Conservation (phyloP, 2,113 vertebrate species). For the Phyllostomus discolor region DNA sequence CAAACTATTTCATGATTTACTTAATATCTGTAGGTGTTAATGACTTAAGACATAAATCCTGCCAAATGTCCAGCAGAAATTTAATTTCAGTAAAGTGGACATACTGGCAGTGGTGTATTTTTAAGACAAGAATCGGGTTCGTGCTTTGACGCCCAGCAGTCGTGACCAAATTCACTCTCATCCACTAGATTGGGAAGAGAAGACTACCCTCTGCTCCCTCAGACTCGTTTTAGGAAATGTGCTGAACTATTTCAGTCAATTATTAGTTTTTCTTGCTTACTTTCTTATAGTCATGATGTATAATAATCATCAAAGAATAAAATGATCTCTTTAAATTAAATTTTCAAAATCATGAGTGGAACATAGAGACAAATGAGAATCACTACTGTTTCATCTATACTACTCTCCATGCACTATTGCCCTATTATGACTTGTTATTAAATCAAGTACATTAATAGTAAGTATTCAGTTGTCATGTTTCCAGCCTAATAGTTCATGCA, state of each 20-base stretch:
- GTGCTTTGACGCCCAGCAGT: too few species aligned
- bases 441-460: not conserved
- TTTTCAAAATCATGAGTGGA: not conserved
- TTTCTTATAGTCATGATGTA: not conserved
- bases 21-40: not conserved
- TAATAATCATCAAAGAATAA: not conserved
- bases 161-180: not conserved
- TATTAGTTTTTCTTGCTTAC: not conserved
- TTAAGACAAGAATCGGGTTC: not conserved
- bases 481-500: not conserved
- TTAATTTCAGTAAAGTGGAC: not conserved
- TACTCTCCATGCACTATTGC: fast-evolving
- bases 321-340: not conserved
- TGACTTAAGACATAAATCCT: not conserved
- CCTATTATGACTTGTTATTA: not conserved
- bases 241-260: too few species aligned
- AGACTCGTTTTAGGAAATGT: not conserved
- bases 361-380: not conserved
- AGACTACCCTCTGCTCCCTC: not conserved
- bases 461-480: not conserved
- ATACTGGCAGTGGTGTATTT: fast-evolving
- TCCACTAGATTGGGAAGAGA: fast-evolving
- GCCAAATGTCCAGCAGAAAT: not conserved
- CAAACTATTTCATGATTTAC: not conserved
- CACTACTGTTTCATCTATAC: not conserved